phyloP scores from a whole-genome alignment of 2,113 vertebrate genomes.

The Noturus placidus region DNA sequence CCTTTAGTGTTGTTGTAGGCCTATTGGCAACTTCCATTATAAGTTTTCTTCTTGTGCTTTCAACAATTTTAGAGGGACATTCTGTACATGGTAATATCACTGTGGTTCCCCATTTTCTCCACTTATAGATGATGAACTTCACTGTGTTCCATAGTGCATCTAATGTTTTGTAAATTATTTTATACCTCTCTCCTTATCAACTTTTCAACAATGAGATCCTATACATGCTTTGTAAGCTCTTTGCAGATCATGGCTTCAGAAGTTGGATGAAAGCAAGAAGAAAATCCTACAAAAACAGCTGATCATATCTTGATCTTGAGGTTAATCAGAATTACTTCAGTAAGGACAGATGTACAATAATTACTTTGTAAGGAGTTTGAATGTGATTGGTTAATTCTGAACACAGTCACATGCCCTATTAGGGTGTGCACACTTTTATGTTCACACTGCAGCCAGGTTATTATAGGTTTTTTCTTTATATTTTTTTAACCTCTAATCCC shows the following conservation, averaged over 20 bases:
- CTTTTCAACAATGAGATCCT: not conserved
- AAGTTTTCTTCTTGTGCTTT: not conserved
- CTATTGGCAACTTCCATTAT: not conserved
- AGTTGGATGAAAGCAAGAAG: not conserved
- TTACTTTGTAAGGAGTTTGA: not conserved
- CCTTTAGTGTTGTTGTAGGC: not conserved
- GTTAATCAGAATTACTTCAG: not conserved
- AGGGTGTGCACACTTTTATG: not conserved
- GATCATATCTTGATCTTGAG: not conserved
- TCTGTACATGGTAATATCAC: not conserved
- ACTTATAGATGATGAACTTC: not conserved
- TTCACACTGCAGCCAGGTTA: not conserved
- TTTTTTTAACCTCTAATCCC: not conserved
- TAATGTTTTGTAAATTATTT: not conserved
- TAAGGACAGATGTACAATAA: not conserved
- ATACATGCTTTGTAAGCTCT: not conserved
- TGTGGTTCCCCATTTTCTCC: not conserved
- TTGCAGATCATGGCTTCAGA: not conserved
- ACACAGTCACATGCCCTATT: not conserved
- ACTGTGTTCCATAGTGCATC: not conserved
- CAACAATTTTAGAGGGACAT: not conserved
- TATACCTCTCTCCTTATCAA: not conserved
- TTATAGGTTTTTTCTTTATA: not conserved
- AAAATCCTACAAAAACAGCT: not conserved
- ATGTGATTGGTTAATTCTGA: not conserved